Evolutionary conservation across 2,113 vertebrate species (phyloP).

Genomic region (Recurvirostra avosetta): DNA sequence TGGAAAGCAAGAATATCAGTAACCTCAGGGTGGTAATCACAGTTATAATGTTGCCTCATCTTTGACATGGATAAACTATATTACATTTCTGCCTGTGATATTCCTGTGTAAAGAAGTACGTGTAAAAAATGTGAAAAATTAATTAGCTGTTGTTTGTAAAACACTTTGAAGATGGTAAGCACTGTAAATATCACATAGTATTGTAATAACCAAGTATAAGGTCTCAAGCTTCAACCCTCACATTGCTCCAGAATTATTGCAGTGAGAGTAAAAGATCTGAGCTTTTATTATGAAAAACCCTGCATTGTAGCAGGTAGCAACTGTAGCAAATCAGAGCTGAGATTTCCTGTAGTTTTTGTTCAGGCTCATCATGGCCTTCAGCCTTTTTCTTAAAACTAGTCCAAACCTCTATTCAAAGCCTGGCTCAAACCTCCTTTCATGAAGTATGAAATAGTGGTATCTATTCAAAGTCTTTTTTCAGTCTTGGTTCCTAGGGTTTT

Average conservation of each 20-base stretch:
- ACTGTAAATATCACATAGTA: background rate
- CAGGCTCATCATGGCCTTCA: background rate
- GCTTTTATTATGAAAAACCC: background rate
- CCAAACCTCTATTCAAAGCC: background rate
- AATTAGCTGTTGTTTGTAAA: background rate
- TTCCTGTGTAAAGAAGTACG: background rate
- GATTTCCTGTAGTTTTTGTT: background rate
- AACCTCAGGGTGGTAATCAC: background rate
- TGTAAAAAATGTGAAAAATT: background rate
- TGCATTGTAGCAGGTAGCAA: background rate
- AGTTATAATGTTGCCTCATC: background rate
- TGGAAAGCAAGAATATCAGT: background rate
- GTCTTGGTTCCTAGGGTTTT: background rate
- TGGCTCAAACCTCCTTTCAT: background rate
- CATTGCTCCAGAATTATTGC: background rate
- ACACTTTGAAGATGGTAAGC: background rate
- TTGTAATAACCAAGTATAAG: background rate
- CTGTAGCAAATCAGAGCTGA: background rate
- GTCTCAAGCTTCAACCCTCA: background rate
- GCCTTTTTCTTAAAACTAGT: background rate
- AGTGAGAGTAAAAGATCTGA: background rate
- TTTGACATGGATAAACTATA: background rate
- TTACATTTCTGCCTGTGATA: background rate
- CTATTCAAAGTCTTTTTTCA: background rate
- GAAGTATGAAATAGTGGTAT: background rate